Evolutionary conservation across 2,888 invertebrate genomes (phyloP), one percentile per base, ranked within the genome.

Genomic region (Noctuana brunneofusca): DNA sequence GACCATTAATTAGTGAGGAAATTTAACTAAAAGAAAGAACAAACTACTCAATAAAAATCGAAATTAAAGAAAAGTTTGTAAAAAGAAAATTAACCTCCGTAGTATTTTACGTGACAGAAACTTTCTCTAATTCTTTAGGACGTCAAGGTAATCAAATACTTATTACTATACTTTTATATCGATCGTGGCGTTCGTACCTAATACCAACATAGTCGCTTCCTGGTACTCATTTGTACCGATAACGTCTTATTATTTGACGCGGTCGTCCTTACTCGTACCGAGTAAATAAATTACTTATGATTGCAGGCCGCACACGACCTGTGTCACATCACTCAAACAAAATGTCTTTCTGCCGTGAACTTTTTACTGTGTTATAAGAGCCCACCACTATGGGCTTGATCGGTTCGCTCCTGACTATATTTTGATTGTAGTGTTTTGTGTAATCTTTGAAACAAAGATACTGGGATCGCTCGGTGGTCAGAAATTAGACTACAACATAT

Each of bases 321-420:
- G 38, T 54, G 35, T 53, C 54, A 54, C 35, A 20, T 54, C 38
- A n/a, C 22, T 54, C 54, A 54, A 54, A 54, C 54, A 54, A 35
- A 54, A 54, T 38, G 54, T 35, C 54, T 38, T 38, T 38, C 9
- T 38, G 14, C n/a, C n/a, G 38, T 38, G 38, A 54, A 38, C n/a
- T 54, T 54, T 22, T 54, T 38, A 53, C 12, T 35, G 11, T 18
- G 18, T 52, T 20, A 46, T 46, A 20, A 20, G 24, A n/a, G 49
- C 3, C 49, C 24, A 22, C n/a, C n/a, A n/a, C n/a, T 22, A n/a
- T 24, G 8, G n/a, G 24, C 18, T 16, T 43, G 11, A 43, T 18
- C 43, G 43, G 5, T 43, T 43, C 18, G 35, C 43, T 9, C 11
- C 11, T 43, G 18, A 18, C 43, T 2, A 18, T 2, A 18, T 43